Evolutionary conservation across 2,888 invertebrate genomes (phyloP).

Genomic region (Coelogynopora nodosa): DNA sequence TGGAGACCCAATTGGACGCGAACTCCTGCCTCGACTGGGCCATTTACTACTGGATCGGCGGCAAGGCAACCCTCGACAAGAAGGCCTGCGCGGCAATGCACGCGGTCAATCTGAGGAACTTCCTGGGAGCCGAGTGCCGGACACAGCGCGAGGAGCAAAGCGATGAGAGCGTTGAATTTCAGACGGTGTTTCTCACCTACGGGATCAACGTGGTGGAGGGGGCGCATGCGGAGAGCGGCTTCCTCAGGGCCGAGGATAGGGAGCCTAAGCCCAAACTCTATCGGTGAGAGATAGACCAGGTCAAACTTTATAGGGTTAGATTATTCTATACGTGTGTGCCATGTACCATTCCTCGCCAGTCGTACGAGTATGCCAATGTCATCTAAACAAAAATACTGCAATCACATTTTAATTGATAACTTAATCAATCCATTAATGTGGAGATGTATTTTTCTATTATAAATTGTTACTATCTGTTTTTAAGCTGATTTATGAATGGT

Average conservation of each 20-base stretch:
- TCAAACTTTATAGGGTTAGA: too few species aligned
- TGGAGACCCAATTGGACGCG: constrained; percentile 81
- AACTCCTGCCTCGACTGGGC: constrained; percentile 78
- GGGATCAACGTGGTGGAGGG: constrained; percentile 72
- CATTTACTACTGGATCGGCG: constrained; percentile 98
- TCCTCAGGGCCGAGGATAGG: constrained; percentile 87
- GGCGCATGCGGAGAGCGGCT: constrained; percentile 91
- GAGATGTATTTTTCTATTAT: too few species aligned
- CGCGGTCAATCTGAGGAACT: constrained; percentile 92
- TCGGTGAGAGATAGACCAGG: constrained; percentile 66
- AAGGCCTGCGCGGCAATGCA: constrained; percentile 94
- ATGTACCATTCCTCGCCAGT: too few species aligned
- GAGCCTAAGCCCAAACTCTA: constrained; percentile 46
- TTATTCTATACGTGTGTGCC: too few species aligned
- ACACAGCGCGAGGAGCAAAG: constrained; percentile 93
- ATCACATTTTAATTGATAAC: too few species aligned
- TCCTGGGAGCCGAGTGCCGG: constrained; percentile 84
- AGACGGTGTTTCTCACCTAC: constrained; percentile 26
- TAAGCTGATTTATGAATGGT: too few species aligned
- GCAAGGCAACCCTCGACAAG: constrained; percentile 87
- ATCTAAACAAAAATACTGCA: too few species aligned
- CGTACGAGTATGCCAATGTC: too few species aligned
- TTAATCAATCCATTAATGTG: too few species aligned
- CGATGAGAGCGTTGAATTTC: constrained; percentile 91
- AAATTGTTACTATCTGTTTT: too few species aligned